A percentile compares a stretch with the other conserved stretches of the same genome.
Evolutionary conservation across 2,888 invertebrate genomes (phyloP).

Genomic region (Liodrosophila aerea): DNA sequence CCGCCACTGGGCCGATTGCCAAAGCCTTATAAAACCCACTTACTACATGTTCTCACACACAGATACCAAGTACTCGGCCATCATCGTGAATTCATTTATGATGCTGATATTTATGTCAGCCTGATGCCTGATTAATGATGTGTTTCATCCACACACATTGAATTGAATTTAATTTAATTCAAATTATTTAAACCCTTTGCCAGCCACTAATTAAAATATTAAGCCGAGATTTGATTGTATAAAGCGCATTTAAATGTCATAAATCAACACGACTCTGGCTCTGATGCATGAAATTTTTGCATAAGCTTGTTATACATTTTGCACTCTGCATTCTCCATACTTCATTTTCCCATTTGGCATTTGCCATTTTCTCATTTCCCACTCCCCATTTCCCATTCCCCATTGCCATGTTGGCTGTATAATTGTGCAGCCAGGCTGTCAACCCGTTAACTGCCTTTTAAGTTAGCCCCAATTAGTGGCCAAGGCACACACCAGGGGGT

Average conservation of each 20-base stretch:
- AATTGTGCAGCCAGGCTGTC: slow-evolving; percentile 31
- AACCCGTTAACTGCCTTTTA: slow-evolving; percentile 30
- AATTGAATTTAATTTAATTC: slow-evolving; percentile 28
- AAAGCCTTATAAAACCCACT: slow-evolving; percentile 47
- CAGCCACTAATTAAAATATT: slow-evolving; percentile 40
- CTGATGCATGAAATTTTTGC: slow-evolving; percentile 24
- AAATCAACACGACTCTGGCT: slow-evolving; percentile 23
- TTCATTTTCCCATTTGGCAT: no score
- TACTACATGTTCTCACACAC: no score
- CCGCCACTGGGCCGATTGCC: slow-evolving; percentile 41
- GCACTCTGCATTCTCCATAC: no score
- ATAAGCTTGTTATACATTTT: neutral
- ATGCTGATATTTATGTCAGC: no score
- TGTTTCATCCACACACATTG: slow-evolving; percentile 11
- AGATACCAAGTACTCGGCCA: no score
- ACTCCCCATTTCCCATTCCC: neutral
- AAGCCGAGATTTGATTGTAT: slow-evolving; percentile 13
- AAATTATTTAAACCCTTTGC: slow-evolving; percentile 15
- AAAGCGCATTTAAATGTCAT: slow-evolving; percentile 26
- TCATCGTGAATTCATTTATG: no score
- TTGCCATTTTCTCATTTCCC: no score
- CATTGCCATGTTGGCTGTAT: slow-evolving; percentile 4
- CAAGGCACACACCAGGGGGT: neutral
- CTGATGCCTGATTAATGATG: slow-evolving; percentile 67
- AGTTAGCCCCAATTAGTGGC: slow-evolving; percentile 25